Conservation (phyloP, 2,797 vertebrate species). For the Columba guinea region DNA sequence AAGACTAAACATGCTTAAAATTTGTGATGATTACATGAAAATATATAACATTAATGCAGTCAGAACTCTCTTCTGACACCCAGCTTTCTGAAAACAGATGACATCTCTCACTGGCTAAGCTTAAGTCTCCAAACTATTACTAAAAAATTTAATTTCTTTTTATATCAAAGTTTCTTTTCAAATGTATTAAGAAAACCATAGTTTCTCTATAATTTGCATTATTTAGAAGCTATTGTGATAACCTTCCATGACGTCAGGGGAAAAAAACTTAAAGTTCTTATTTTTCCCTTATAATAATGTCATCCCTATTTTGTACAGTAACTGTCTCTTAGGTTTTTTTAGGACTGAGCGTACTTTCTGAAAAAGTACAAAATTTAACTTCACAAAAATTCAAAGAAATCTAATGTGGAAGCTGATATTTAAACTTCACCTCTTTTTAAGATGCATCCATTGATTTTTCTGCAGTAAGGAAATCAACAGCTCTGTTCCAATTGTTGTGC, state of each 20-base stretch:
- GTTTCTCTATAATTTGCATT: neutral
- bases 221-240: neutral
- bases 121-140: neutral
- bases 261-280: neutral
- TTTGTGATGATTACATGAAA: neutral
- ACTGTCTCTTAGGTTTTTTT: neutral
- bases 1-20: neutral
- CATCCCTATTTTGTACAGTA: neutral
- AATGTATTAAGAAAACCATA: neutral
- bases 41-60: neutral
- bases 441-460: neutral
- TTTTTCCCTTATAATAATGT: neutral
- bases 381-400: neutral
- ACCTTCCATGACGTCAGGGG: neutral
- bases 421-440: neutral
- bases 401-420: neutral
- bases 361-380: neutral
- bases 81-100: neutral
- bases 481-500: neutral
- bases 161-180: neutral
- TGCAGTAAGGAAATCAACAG: neutral
- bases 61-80: neutral
- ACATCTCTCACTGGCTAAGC: neutral
- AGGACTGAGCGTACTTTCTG: neutral
- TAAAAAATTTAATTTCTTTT: neutral